Evolutionary conservation across 2,888 invertebrate species (phyloP).

Genomic region (Dendrolimus pini): DNA sequence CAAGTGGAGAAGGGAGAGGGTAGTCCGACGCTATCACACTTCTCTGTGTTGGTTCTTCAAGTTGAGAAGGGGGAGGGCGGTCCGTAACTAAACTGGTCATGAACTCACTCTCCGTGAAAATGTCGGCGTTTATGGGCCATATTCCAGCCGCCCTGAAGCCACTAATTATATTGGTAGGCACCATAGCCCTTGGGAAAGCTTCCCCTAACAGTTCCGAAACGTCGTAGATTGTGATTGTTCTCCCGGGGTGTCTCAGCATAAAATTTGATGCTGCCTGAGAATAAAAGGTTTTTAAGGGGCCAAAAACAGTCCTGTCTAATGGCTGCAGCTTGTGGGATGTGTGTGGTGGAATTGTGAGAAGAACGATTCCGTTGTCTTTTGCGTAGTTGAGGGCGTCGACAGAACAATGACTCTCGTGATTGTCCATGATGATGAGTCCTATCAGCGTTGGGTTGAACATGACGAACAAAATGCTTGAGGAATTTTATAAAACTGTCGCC

Average conservation of each 20-base stretch:
- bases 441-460: conserved; percentile 9
- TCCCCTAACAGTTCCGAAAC: conserved; percentile 7
- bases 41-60: conserved; percentile 8
- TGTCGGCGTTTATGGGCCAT: conserved; percentile 6
- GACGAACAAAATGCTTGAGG: conserved; percentile 8
- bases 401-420: conserved; percentile 10
- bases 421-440: conserved; percentile 10
- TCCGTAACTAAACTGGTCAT: conserved; percentile 10
- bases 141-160: conserved; percentile 7
- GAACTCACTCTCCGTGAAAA: conserved; percentile 8
- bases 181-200: conserved; percentile 11
- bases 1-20: conserved; percentile 6
- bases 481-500: conserved; percentile 6
- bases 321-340: conserved; percentile 8
- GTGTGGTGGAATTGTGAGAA: conserved; percentile 11
- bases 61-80: conserved; percentile 9
- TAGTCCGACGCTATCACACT: conserved; percentile 6
- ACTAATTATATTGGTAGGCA: conserved; percentile 8
- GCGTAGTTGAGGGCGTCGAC: conserved; percentile 4
- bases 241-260: conserved; percentile 5
- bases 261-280: conserved; percentile 3
- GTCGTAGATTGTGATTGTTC: conserved; percentile 7
- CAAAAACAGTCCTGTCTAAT: conserved; percentile 8
- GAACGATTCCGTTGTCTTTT: conserved; percentile 13
- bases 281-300: conserved; percentile 9